Evolutionary conservation across 2,113 vertebrate genomes (phyloP), one percentile per base, ranked within the genome.

Genomic region (Podarcis raffonei): DNA sequence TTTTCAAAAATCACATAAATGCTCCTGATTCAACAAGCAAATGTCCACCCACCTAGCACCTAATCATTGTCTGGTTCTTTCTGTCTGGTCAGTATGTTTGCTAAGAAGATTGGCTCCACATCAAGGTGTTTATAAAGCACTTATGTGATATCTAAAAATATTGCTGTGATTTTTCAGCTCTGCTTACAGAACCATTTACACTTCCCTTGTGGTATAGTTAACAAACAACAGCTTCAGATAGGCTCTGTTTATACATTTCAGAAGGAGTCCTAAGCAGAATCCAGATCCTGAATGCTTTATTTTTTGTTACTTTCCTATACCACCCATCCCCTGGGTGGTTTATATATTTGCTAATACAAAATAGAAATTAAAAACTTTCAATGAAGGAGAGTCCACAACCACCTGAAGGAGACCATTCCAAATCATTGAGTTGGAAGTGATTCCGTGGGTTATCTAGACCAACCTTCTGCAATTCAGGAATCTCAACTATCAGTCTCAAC

Each of bases 111-210:
- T 30, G 48, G 32, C 69, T 15, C 62, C 65, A 37, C 69, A 30
- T 79, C 69, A 2, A 20, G 9, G 30, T 69, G 23, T 53, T 79
- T 81, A 71, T 30, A 57, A 81, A 71, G 12, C 66, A 72, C 11
- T 35, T 59, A 87, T 35, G 25, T 71, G n/a, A 71, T 80, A 81
- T 20, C 66, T 87, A 79, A 87, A 86, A 23, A 35, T 69, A 69
- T 86, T 86, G 37, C 62, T 42, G 68, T 35, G 25, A 7, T 93
- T 84, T 18, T 27, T 90, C 71, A 79, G 11, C 79, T 79, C 87
- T 65, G 23, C 62, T 86, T 48, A 83, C 79, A 90, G 87, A 84
- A n/a, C 11, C 80, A 30, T 32, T 69, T 69, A 74, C 12, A 5
- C 20, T 37, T 74, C 22, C 39, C 5, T 18, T 27, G 12, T 87